Evolutionary conservation across 2,888 invertebrate species (phyloP).

Genomic region (Oscheius sp.): DNA sequence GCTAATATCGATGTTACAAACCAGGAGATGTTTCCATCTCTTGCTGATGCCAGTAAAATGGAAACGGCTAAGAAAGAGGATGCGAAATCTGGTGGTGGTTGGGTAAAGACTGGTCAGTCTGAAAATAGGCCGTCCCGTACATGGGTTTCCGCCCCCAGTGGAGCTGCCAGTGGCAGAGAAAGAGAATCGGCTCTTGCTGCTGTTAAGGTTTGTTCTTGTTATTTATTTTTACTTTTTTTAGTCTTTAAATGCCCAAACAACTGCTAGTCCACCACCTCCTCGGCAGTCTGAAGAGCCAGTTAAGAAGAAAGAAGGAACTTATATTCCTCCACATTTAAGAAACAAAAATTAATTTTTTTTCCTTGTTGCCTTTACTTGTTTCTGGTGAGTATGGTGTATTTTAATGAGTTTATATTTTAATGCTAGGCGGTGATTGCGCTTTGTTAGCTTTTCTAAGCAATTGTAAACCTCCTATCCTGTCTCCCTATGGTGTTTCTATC

Average conservation of each 20-base stretch:
- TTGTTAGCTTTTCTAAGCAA: slow-evolving; percentile 6
- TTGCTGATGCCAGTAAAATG: slow-evolving; percentile 62
- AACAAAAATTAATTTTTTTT: slow-evolving; percentile 17
- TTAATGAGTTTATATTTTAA: background rate
- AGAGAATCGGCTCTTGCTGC: slow-evolving; percentile 45
- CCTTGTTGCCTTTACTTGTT: slow-evolving; percentile 16
- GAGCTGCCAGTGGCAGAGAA: slow-evolving; percentile 30
- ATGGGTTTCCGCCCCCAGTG: slow-evolving; percentile 18
- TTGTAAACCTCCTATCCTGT: slow-evolving; percentile 1
- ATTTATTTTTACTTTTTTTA: background rate
- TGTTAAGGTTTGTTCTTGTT: slow-evolving; percentile 35
- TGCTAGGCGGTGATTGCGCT: slow-evolving; percentile 22
- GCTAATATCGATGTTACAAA: slow-evolving; percentile 37
- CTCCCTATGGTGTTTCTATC: background rate
- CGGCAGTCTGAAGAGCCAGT: slow-evolving; percentile 31
- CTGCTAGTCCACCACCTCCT: slow-evolving; percentile 13
- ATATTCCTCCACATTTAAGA: slow-evolving; percentile 59
- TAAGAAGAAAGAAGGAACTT: slow-evolving; percentile 32
- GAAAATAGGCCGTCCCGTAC: slow-evolving; percentile 1
- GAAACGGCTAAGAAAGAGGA: slow-evolving; percentile 61
- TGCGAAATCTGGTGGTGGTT: slow-evolving; percentile 43
- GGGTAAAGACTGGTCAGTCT: slow-evolving; percentile 29
- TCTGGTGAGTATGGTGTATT: slow-evolving; percentile 11
- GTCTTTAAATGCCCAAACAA: slow-evolving; percentile 7
- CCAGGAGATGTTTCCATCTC: slow-evolving; percentile 61